Evolutionary conservation across 1,140 invertebrate genomes (phyloP).

Genomic region (Tribolium castaneum): DNA sequence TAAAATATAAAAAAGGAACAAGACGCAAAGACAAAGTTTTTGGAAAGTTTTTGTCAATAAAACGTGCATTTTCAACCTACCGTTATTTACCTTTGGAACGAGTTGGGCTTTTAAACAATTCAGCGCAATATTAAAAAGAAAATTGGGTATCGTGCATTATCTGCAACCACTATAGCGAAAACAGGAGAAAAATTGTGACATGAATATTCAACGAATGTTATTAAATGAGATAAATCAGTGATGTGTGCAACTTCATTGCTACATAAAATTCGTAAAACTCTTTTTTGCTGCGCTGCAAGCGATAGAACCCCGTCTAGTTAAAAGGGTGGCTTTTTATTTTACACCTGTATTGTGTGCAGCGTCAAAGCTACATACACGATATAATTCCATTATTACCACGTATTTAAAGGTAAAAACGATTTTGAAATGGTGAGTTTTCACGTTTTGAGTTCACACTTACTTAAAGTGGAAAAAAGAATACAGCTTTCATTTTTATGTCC

Average conservation of each 20-base stretch:
- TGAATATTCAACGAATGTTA: not conserved
- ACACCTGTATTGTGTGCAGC: not conserved
- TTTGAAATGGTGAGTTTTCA: not conserved
- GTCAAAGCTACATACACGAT: not conserved
- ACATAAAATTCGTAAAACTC: not conserved
- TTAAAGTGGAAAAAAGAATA: no score
- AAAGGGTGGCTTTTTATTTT: not conserved
- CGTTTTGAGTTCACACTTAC: no score
- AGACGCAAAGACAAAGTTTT: not conserved
- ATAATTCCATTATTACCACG: no score
- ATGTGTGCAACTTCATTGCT: not conserved
- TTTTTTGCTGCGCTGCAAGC: not conserved
- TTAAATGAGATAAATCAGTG: not conserved
- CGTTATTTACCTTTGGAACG: not conserved
- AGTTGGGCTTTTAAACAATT: not conserved
- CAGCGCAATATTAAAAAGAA: not conserved
- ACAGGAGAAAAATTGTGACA: not conserved
- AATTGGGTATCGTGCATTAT: not conserved
- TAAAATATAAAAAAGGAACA: not conserved
- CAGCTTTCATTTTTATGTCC: not conserved
- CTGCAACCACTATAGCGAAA: not conserved
- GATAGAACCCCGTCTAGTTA: not conserved
- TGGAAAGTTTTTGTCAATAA: not conserved
- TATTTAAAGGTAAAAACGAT: not conserved
- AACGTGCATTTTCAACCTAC: not conserved